These are phyloP conservation scores for Desmophyllum pertusum DNA, from an alignment of 92 coral and sea anemone genomes.

Conservation along the genomic window DNA sequence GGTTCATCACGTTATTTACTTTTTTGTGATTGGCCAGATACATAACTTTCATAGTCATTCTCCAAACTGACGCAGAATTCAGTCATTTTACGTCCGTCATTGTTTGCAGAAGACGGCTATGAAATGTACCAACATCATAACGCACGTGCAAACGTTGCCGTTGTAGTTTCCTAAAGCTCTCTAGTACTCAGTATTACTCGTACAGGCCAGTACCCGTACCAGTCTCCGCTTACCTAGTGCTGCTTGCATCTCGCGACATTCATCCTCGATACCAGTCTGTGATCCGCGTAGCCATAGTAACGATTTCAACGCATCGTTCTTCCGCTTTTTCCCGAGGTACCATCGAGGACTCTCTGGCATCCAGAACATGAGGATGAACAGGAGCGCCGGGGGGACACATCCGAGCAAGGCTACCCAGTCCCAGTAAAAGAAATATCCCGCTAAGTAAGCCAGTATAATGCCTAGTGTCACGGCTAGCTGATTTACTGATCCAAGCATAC, in stretches of 20 bases:
- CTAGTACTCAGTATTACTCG: too few species aligned
- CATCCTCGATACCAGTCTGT: constrained; percentile 61
- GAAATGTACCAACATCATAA: too few species aligned
- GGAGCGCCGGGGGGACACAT: constrained; percentile 60
- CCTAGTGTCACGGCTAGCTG: constrained; percentile 79
- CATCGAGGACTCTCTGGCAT: constrained; percentile 94
- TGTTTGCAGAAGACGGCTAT: too few species aligned
- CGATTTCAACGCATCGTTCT: constrained; percentile 62
- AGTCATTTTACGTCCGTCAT: too few species aligned
- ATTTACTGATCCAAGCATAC: constrained; percentile 76
- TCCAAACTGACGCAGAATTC: too few species aligned
- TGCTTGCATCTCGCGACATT: constrained; percentile 68
- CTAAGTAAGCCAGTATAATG: constrained; percentile 51
- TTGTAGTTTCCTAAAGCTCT: too few species aligned
- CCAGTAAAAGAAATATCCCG: constrained; percentile 71
- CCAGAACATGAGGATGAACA: constrained; percentile 60
- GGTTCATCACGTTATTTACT: too few species aligned
- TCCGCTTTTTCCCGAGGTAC: constrained; percentile 67
- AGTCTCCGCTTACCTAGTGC: constrained; percentile 64
- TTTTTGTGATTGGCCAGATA: too few species aligned
- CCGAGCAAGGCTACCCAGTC: constrained; percentile 76
- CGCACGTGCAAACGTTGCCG: too few species aligned
- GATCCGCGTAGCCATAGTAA: constrained; percentile 78
- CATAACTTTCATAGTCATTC: too few species aligned
- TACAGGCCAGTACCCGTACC: too few species aligned